Evolutionary conservation across 2,113 vertebrate genomes (phyloP).

Genomic region (Caretta caretta): DNA sequence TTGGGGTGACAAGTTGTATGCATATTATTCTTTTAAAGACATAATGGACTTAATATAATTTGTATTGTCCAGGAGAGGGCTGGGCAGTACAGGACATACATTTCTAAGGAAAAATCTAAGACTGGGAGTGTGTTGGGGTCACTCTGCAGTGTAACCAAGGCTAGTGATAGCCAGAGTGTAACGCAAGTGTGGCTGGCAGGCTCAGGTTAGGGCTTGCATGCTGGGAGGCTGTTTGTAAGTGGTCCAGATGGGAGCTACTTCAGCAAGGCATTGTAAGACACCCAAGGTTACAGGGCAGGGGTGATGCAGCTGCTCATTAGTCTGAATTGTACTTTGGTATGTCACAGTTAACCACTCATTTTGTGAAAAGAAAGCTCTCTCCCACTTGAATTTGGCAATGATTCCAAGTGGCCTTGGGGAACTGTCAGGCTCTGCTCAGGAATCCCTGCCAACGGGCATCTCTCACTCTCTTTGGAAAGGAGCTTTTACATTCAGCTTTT

Average conservation of each 20-base stretch:
- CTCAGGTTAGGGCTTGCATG: neutral
- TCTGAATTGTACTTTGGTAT: neutral
- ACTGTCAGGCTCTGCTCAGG: neutral
- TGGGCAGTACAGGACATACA: too few relatives aligned
- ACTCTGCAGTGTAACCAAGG: neutral
- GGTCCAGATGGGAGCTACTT: neutral
- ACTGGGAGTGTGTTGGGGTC: too few relatives aligned
- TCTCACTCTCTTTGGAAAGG: neutral
- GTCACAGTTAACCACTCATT: neutral
- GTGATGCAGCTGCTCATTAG: neutral
- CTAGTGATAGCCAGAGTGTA: neutral
- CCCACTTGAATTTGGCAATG: neutral
- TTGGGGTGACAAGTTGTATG: too few relatives aligned
- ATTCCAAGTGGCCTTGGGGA: neutral
- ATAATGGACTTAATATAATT: too few relatives aligned
- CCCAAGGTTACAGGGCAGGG: neutral
- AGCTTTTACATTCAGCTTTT: neutral
- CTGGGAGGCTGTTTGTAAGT: neutral
- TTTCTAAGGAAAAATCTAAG: too few relatives aligned
- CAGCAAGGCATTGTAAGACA: neutral
- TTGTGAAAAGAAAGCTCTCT: neutral
- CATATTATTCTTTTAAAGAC: too few relatives aligned
- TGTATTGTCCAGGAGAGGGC: too few relatives aligned
- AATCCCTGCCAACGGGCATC: fast-evolving
- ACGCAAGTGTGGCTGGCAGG: neutral